Conservation (phyloP, 2,888 invertebrate species). For the Synanthedon andrenaeformis region DNA sequence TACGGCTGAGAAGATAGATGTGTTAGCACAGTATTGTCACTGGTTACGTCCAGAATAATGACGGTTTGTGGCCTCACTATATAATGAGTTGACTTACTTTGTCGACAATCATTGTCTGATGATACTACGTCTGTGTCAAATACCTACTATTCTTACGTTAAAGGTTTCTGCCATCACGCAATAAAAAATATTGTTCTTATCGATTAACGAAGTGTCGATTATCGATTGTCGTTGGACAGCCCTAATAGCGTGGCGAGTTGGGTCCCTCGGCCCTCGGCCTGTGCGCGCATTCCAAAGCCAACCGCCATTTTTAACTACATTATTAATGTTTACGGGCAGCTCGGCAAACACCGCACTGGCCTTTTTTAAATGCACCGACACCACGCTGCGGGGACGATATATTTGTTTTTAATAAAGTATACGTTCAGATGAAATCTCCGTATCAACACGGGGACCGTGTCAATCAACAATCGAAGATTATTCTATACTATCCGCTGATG, state of each 20-base stretch:
- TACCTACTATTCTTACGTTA: too few relatives aligned
- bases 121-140: too few relatives aligned
- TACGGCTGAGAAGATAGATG: too few relatives aligned
- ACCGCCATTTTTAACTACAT: constrained; percentile 66
- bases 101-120: too few relatives aligned
- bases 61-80: too few relatives aligned
- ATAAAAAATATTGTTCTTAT: too few relatives aligned
- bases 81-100: too few relatives aligned
- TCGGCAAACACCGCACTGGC: constrained; percentile 37
- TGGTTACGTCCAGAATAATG: too few relatives aligned
- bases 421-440: constrained; percentile 30
- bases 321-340: constrained; percentile 56
- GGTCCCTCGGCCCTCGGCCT: constrained; percentile 27
- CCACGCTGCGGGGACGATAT: constrained; percentile 31
- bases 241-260: constrained; percentile 21
- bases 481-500: neutral
- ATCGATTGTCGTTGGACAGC: constrained; percentile 22
- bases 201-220: too few relatives aligned
- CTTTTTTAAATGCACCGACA: constrained; percentile 34
- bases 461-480: constrained; percentile 2
- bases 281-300: constrained; percentile 47
- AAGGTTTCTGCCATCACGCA: too few relatives aligned
- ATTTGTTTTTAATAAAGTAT: constrained; percentile 57
- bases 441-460: constrained; percentile 5
- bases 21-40: too few relatives aligned